Evolutionary conservation across 2,797 vertebrate genomes (phyloP), one percentile per base, ranked within the genome.

Genomic region (Oreonectes daqikongensis): DNA sequence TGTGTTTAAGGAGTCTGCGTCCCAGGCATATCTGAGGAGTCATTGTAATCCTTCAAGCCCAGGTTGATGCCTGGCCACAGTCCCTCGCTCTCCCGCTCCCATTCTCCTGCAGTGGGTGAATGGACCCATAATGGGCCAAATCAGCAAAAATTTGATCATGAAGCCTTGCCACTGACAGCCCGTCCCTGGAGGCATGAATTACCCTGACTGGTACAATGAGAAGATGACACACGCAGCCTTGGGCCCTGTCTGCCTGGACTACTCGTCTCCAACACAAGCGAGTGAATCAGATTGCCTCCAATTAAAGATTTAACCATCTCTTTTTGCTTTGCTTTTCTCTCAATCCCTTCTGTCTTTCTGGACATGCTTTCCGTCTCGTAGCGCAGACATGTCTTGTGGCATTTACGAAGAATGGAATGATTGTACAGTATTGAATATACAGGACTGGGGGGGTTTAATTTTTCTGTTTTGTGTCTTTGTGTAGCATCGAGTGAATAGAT

Each of bases 201-300:
- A 90, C 81, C 79, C 84, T 85, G 84, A 87, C 82, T 89, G 87
- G 90, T 88, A 89, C 89, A 90, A 87, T 91, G 87, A 90, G 86
- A 90, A 88, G 88, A 92, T 89, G 89, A 90, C 90, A 92, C 91
- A 88, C 81, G 72, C 75, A 68, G 87, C 87, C 86, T 85, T 65
- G 40, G 87, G 89, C 85, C 24, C 87, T 48, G 84, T 90, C 87
- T 91, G 85, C 84, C 83, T 26, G 86, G 90, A 89, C 88, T 90
- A 78, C 83, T 87, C 79, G 88, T 90, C 91, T 92, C 92, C 90
- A 90, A 78, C 78, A 69, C 71, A 84, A 86, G 84, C 87, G 87
- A 92, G 90, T 90, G 84, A 90, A 91, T 92, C 84, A 88, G 89
- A 91, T 89, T 93, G 89, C 84, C 82, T 89, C 87, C 85, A 90